phyloP scores from a whole-genome alignment of 2,888 invertebrate species.

The Torymus tubicola region DNA sequence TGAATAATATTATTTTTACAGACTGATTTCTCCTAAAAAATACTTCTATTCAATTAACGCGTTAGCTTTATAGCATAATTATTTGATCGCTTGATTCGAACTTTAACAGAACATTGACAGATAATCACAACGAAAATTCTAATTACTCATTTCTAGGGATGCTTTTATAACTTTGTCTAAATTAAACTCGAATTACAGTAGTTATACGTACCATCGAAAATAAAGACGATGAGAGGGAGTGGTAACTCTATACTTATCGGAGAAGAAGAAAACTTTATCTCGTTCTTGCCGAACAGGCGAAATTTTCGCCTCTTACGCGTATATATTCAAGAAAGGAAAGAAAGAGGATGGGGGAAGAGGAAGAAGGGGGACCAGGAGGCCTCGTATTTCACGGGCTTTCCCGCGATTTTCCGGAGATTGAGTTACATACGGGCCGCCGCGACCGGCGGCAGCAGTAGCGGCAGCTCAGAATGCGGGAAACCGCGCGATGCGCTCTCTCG shows the following conservation, averaged over 20 bases:
- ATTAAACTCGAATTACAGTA: slow-evolving; percentile 39
- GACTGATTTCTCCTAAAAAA: too few species aligned
- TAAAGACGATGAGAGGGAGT: slow-evolving; percentile 4
- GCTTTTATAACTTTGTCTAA: background rate
- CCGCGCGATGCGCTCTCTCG: slow-evolving; percentile 57
- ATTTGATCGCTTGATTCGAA: too few species aligned
- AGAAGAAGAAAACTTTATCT: slow-evolving; percentile 38
- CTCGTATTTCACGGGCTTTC: slow-evolving; percentile 53
- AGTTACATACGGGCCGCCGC: slow-evolving; percentile 61
- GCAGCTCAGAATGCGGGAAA: slow-evolving; percentile 64
- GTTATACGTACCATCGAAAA: slow-evolving; percentile 17
- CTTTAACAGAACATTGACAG: too few species aligned
- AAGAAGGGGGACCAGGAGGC: slow-evolving; percentile 11
- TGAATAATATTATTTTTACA: too few species aligned
- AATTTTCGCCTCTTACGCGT: slow-evolving; percentile 41
- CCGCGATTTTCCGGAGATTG: slow-evolving; percentile 61
- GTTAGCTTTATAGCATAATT: too few species aligned
- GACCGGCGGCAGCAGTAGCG: background rate
- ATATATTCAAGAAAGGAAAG: background rate
- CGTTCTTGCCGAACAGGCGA: slow-evolving; percentile 13
- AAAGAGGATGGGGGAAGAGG: too few species aligned
- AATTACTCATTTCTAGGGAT: too few species aligned
- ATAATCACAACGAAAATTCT: too few species aligned
- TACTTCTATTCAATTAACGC: too few species aligned
- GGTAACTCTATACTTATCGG: slow-evolving; percentile 30